Percentiles rank a stretch among this genome's conserved stretches.
Evolutionary conservation across 2,888 invertebrate genomes (phyloP).

Genomic region (Emmelina monodactyla): DNA sequence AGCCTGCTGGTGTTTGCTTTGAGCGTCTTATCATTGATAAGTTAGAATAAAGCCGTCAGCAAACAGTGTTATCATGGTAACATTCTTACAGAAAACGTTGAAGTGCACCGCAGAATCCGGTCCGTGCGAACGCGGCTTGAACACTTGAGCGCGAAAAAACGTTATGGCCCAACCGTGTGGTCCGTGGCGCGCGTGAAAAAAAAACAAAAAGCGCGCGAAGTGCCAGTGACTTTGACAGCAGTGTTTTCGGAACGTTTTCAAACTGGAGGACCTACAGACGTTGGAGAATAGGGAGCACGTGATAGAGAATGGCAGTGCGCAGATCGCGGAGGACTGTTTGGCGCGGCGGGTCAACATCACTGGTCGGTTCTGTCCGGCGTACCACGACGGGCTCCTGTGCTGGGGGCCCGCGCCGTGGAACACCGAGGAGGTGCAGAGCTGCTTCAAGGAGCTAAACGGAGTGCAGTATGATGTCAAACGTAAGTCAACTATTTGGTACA

Average conservation of each 20-base stretch:
- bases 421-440: constrained; percentile 74
- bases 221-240: constrained; percentile 25
- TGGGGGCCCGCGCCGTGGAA: constrained; percentile 83
- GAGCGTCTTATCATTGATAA: constrained; percentile 60
- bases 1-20: constrained; percentile 57
- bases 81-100: constrained; percentile 40
- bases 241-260: constrained; percentile 29
- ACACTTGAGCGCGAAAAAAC: too few relatives aligned
- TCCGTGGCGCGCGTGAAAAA: constrained; percentile 4
- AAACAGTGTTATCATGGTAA: constrained; percentile 62
- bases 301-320: constrained; percentile 41
- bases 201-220: not conserved
- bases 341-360: constrained; percentile 31
- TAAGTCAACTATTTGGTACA: too few relatives aligned
- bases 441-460: constrained; percentile 80
- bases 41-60: constrained; percentile 56
- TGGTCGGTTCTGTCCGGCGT: constrained; percentile 66
- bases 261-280: constrained; percentile 59
- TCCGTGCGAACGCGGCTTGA: constrained; percentile 27
- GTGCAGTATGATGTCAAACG: constrained; percentile 82
- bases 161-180: constrained; percentile 9
- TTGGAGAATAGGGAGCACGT: constrained; percentile 40
- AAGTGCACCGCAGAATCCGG: constrained; percentile 41
- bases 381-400: constrained; percentile 80
- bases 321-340: constrained; percentile 35